A percentile compares a stretch with the other conserved stretches of the same genome.
phyloP scores from a whole-genome alignment of 2,888 invertebrate genomes.

The Malacosoma neustria region DNA sequence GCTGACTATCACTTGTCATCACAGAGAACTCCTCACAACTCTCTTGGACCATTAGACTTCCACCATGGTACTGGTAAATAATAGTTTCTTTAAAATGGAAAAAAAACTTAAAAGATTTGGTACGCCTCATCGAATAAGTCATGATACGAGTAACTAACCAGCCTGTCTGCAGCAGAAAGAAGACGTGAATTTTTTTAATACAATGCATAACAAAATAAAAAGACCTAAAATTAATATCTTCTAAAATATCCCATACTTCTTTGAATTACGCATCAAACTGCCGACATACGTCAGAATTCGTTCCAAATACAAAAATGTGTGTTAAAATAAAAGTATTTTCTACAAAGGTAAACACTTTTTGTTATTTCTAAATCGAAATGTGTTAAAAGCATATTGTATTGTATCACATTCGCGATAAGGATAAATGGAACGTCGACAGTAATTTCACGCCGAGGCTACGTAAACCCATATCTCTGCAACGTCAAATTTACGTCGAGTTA shows the following conservation, averaged over 20 bases:
- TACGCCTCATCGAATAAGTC: too few species aligned
- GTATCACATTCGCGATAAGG: slow-evolving; percentile 17
- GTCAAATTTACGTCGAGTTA: slow-evolving; percentile 8
- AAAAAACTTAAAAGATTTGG: too few species aligned
- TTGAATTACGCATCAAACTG: not conserved
- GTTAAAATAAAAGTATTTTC: not conserved
- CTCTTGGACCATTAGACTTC: too few species aligned
- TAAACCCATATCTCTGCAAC: slow-evolving; percentile 6
- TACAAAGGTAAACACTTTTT: not conserved
- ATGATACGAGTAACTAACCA: too few species aligned
- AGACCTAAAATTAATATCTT: too few species aligned
- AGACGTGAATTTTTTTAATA: too few species aligned
- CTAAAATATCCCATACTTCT: not conserved
- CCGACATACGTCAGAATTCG: not conserved
- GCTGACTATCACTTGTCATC: too few species aligned
- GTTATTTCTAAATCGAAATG: not conserved
- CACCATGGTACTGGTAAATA: too few species aligned
- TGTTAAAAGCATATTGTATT: slow-evolving; percentile 3
- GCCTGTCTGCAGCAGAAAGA: too few species aligned
- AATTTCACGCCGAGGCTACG: slow-evolving; percentile 14
- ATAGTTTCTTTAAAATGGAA: too few species aligned
- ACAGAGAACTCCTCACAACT: too few species aligned
- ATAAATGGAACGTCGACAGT: slow-evolving; percentile 35
- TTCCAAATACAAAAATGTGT: not conserved
- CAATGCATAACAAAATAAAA: too few species aligned